Conservation (phyloP, 2,113 vertebrate species). For the Corynorhinus townsendii region DNA sequence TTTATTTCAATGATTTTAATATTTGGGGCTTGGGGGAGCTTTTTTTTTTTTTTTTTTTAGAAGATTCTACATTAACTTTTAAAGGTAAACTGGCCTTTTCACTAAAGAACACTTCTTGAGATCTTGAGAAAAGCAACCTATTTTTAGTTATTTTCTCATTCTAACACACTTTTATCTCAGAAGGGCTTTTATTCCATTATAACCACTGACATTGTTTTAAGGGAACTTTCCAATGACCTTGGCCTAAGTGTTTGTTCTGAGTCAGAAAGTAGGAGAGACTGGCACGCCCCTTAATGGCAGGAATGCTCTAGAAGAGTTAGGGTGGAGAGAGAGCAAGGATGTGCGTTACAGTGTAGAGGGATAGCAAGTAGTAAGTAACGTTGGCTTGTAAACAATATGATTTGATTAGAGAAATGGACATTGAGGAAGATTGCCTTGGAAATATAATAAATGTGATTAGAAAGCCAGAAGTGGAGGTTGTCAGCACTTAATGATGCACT, state of each 20-base stretch:
- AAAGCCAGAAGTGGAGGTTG: neutral
- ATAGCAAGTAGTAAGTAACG: neutral
- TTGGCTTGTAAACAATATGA: constrained; percentile 49
- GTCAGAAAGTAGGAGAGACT: neutral
- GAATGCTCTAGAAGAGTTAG: neutral
- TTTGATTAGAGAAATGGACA: constrained; percentile 52
- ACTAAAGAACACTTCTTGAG: neutral
- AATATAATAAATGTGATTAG: constrained; percentile 49
- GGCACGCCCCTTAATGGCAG: neutral
- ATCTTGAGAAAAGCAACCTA: constrained; percentile 10
- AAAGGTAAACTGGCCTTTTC: constrained; percentile 1
- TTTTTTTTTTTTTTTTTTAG: too few relatives aligned
- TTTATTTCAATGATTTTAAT: neutral
- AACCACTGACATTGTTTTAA: neutral
- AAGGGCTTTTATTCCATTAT: constrained; percentile 27
- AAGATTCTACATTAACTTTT: constrained; percentile 14
- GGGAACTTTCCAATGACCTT: neutral
- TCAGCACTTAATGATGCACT: neutral
- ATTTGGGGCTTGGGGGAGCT: neutral
- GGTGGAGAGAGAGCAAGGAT: neutral
- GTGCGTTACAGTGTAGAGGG: neutral
- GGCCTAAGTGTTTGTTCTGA: constrained; percentile 8
- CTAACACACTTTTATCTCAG: neutral
- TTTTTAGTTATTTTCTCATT: neutral
- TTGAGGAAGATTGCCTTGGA: constrained; percentile 52